These are phyloP conservation scores for Actinostola sp. DNA, from an alignment of 92 coral and sea anemone species.

Conservation along the genomic window DNA sequence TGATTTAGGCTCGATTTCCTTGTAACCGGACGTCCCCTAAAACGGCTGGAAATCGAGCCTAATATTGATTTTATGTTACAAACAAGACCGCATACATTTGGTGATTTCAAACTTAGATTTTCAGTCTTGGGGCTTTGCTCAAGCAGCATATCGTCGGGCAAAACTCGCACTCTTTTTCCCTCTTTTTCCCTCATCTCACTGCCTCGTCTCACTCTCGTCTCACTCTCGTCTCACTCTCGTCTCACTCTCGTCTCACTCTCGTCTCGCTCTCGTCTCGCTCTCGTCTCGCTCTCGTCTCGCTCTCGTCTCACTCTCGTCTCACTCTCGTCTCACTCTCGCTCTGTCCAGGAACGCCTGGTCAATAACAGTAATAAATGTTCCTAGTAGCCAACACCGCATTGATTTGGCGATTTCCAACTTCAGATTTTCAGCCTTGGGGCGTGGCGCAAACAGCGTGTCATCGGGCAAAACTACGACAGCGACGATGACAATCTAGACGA, in stretches of 20 bases:
- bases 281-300: neutral
- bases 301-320: neutral
- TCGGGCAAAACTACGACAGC: slow-evolving; percentile 71
- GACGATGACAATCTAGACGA: slow-evolving; percentile 66
- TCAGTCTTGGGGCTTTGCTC: too few species aligned
- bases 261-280: neutral
- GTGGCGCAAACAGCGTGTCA: slow-evolving; percentile 73
- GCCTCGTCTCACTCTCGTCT: neutral
- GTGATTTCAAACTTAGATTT: too few species aligned
- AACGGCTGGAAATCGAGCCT: too few species aligned
- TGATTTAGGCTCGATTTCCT: too few species aligned
- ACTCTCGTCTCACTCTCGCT: neutral
- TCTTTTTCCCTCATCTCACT: neutral
- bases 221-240: too few species aligned
- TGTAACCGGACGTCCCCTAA: too few species aligned
- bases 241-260: neutral
- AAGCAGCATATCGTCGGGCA: too few species aligned
- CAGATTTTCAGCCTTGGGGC: slow-evolving; percentile 82
- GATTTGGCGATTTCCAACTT: neutral
- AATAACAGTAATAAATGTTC: too few species aligned
- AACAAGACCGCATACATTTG: too few species aligned
- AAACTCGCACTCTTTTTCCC: neutral
- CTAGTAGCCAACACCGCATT: too few species aligned
- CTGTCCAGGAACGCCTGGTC: too few species aligned
- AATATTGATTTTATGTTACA: too few species aligned